Evolutionary conservation across 2,113 vertebrate genomes (phyloP).

Genomic region (Malurus alboscapulatus): DNA sequence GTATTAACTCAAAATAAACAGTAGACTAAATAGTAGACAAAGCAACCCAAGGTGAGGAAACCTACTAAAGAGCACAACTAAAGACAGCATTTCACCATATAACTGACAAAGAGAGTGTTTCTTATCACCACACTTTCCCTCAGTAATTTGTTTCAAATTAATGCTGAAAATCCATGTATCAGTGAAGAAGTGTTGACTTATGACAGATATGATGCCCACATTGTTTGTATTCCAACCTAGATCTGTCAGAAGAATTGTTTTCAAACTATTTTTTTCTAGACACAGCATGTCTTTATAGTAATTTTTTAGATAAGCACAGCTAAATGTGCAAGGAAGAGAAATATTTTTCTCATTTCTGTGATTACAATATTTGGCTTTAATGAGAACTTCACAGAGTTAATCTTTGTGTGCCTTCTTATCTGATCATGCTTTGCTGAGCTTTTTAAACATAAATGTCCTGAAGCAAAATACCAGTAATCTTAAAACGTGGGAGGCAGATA

Average conservation of each 20-base stretch:
- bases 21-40: not conserved
- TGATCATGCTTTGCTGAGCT: slow-evolving; percentile 34
- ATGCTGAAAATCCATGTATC: not conserved
- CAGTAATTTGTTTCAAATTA: slow-evolving; percentile 28
- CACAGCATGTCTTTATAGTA: not conserved
- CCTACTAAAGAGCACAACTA: not conserved
- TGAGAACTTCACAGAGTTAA: slow-evolving; percentile 57
- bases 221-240: not conserved
- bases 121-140: not conserved
- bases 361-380: slow-evolving; percentile 58
- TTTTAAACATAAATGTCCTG: slow-evolving; percentile 58
- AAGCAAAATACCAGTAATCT: slow-evolving; percentile 31
- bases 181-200: not conserved
- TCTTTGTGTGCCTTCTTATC: slow-evolving; percentile 45
- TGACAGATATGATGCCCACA: not conserved
- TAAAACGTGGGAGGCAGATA: slow-evolving; percentile 5
- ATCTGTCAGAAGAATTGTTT: not conserved
- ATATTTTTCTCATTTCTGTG: slow-evolving; percentile 5
- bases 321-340: not conserved
- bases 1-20: not conserved
- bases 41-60: not conserved
- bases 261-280: not conserved
- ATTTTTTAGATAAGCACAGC: slow-evolving; percentile 27
- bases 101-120: not conserved
- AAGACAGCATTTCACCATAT: not conserved